Evolutionary conservation across 2,888 invertebrate genomes (phyloP), one percentile per base, ranked within the genome.

Genomic region (Eutolmus rufibarbis): DNA sequence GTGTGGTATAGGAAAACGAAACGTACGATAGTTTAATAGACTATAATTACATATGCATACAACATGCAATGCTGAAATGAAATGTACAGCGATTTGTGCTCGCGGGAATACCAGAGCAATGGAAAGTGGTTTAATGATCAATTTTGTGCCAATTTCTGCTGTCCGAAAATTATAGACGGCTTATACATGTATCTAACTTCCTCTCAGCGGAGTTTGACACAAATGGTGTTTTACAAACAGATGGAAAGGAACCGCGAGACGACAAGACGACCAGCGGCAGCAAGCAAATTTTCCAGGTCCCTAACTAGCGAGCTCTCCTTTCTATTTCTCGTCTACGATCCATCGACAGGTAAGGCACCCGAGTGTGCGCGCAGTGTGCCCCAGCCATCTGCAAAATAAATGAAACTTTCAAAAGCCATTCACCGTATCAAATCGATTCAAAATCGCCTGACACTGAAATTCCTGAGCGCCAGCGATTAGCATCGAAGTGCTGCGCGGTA

Each of bases 391-490:
- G 82, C 82, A 82, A 78, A 82, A 66, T 66, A 82, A 82, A 66
- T 82, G 82, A 57, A 57, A 82, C 82, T 82, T 82, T 82, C 82
- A 82, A 82, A 82, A 82, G 57, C 82, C 82, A 82, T 82, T 82
- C 82, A 82, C 82, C 82, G 82, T 82, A 82, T 82, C 82, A 66
- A 82, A 82, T 57, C 82, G 34, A 82, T 82, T 82, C 82, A 82
- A 82, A 82, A 82, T 82, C 51, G 82, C 82, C 31, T 82, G 82
- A 82, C 82, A 82, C 82, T 82, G 82, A 82, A 82, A 82, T 82
- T 82, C 82, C 82, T 82, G 57, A 34, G 37, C 82, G 34, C 57
- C 57, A 82, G 37, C 82, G 82, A 56, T 51, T 79, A 79, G 66
- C 66, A 66, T 66, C 66, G 28, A 66, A 28, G 28, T 28, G 66